Percentiles rank a stretch among this genome's conserved stretches.
phyloP scores from a whole-genome alignment of 2,113 vertebrate genomes.

The Grammomys surdaster region DNA sequence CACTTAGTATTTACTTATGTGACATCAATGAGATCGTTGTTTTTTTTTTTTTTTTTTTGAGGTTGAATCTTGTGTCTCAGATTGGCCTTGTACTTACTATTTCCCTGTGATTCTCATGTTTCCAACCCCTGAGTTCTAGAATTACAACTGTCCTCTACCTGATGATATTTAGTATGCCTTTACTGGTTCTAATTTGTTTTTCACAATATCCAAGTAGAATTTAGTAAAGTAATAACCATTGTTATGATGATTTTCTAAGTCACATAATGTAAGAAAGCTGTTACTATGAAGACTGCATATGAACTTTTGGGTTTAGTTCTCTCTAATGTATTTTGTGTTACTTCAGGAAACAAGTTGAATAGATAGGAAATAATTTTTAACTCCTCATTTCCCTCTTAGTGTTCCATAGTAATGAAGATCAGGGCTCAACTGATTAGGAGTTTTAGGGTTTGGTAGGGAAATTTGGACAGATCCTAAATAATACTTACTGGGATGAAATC shows the following conservation, averaged over 20 bases:
- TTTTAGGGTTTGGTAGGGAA: neutral
- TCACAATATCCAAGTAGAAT: neutral
- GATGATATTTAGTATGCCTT: neutral
- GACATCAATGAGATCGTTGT: neutral
- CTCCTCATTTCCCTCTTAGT: neutral
- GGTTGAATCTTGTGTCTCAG: neutral
- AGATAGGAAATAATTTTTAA: neutral
- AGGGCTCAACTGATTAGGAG: neutral
- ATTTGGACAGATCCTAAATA: neutral
- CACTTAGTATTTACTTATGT: neutral
- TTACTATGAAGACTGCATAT: neutral
- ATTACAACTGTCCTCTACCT: neutral
- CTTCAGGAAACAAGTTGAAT: neutral
- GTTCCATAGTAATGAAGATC: neutral
- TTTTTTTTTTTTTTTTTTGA: neutral
- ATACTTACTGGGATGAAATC: neutral
- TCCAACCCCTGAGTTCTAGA: neutral
- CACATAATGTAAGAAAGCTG: neutral
- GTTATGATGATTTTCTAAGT: neutral
- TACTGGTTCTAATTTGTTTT: neutral
- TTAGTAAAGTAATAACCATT: neutral
- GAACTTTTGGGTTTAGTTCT: neutral
- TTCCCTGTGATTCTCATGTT: neutral
- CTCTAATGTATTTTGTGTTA: neutral
- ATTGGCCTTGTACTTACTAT: neutral